Conservation (phyloP, 2,113 vertebrate species). For the Hemichromis elongatus region DNA sequence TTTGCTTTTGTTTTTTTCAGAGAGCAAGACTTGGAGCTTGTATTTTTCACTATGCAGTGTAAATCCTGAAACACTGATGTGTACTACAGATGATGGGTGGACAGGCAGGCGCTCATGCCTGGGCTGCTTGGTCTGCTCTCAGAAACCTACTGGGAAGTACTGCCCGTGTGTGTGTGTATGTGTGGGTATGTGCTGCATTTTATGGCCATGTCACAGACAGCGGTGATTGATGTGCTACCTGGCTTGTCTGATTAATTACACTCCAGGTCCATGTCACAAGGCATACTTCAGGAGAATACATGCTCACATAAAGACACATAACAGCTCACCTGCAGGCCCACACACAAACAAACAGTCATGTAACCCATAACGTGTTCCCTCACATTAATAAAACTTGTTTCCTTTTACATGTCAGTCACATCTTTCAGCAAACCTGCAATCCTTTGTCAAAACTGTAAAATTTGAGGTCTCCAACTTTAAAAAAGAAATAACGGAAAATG, state of each 20-base stretch:
- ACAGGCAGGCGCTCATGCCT: conserved; percentile 12
- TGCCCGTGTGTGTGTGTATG: not conserved
- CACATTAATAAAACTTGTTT: not conserved
- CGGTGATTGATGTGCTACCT: conserved; percentile 56
- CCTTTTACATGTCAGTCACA: not conserved
- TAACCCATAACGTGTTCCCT: not conserved
- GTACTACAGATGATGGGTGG: not conserved
- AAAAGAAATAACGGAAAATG: not conserved
- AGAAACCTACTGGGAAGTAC: conserved; percentile 30
- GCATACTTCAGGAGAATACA: conserved; percentile 22
- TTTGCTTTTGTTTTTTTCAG: not conserved
- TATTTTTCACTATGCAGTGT: not conserved
- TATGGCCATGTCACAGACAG: conserved; percentile 19
- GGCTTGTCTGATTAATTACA: conserved; percentile 59
- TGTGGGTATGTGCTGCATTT: not conserved
- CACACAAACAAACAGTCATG: not conserved
- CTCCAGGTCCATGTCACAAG: conserved; percentile 18
- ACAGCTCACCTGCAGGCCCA: not conserved
- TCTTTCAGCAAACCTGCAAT: not conserved
- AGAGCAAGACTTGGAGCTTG: not conserved
- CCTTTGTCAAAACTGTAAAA: not conserved
- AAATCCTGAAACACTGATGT: not conserved
- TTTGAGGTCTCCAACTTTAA: not conserved
- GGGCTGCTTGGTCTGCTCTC: conserved; percentile 7
- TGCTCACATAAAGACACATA: not conserved